Conservation (phyloP, 2,888 invertebrate genomes). For the Nezara viridula region DNA sequence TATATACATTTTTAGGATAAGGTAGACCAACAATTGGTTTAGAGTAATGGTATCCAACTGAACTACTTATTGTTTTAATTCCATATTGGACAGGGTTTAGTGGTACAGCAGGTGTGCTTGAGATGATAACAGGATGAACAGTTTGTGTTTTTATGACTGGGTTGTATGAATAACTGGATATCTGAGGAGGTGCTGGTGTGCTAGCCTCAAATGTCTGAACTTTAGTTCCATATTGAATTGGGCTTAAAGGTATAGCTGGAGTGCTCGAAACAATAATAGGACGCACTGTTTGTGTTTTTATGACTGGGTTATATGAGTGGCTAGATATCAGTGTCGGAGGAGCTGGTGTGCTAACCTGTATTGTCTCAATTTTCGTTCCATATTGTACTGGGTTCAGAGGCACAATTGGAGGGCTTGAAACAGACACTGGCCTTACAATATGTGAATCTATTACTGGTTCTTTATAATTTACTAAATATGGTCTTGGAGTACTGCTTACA, state of each 20-base stretch:
- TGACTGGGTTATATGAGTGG: conserved; percentile 15
- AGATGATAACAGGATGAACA: conserved; percentile 49
- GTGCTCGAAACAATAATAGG: conserved; percentile 53
- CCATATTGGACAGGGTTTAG: conserved; percentile 58
- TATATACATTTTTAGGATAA: conserved; percentile 50
- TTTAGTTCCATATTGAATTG: conserved; percentile 55
- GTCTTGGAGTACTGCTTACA: conserved; percentile 57
- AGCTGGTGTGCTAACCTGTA: conserved; percentile 25
- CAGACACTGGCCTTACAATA: conserved; percentile 54
- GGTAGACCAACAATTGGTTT: conserved; percentile 59
- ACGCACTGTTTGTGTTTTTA: conserved; percentile 50
- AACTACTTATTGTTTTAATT: conserved; percentile 6
- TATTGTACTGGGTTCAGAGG: conserved; percentile 63
- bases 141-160: conserved; percentile 57
- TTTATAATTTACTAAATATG: conserved; percentile 54
- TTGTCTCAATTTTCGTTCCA: conserved; percentile 39
- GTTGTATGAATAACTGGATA: conserved; percentile 51
- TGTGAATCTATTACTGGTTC: conserved; percentile 48
- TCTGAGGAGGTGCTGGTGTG: conserved; percentile 33
- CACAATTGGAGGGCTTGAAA: conserved; percentile 62
- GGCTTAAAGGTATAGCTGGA: conserved; percentile 57
- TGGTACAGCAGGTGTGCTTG: conserved; percentile 56
- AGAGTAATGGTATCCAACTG: conserved; percentile 62
- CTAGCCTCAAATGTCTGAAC: neutral
- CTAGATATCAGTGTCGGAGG: conserved; percentile 47